Percentiles rank a stretch among this genome's conserved stretches.
phyloP scores from a whole-genome alignment of 1,140 invertebrate genomes.

The Notospermus geniculatus region DNA sequence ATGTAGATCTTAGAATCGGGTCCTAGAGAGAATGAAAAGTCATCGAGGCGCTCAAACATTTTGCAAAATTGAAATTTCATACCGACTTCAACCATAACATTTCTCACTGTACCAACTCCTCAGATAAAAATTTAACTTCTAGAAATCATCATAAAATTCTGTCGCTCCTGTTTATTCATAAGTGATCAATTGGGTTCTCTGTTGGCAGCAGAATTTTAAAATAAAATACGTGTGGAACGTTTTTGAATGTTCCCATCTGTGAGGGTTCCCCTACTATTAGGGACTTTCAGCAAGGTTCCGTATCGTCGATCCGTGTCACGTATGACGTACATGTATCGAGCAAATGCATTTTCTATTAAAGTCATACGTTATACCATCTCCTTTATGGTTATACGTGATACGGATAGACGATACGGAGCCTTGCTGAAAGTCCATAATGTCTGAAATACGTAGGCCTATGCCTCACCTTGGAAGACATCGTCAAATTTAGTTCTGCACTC shows the following conservation, averaged over 20 bases:
- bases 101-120: no score
- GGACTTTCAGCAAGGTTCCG: background rate
- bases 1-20: constrained; percentile 2
- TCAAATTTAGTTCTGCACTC: constrained; percentile 76
- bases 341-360: no score
- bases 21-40: background rate
- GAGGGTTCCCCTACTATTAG: background rate
- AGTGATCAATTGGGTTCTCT: background rate
- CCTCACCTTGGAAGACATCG: constrained; percentile 55
- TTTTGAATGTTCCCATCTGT: background rate
- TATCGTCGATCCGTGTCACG: no score
- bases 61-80: background rate
- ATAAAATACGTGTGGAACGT: background rate
- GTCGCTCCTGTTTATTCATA: no score
- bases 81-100: background rate
- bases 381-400: background rate
- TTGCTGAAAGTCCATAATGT: background rate
- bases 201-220: background rate
- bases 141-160: no score
- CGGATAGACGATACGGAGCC: no score
- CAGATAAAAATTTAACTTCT: no score
- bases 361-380: background rate
- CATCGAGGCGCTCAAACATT: background rate
- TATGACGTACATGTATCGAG: no score
- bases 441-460: background rate